These are phyloP conservation scores for Drosophila murphyi DNA, from an alignment of 1,140 invertebrate species.

Conservation along the genomic window DNA sequence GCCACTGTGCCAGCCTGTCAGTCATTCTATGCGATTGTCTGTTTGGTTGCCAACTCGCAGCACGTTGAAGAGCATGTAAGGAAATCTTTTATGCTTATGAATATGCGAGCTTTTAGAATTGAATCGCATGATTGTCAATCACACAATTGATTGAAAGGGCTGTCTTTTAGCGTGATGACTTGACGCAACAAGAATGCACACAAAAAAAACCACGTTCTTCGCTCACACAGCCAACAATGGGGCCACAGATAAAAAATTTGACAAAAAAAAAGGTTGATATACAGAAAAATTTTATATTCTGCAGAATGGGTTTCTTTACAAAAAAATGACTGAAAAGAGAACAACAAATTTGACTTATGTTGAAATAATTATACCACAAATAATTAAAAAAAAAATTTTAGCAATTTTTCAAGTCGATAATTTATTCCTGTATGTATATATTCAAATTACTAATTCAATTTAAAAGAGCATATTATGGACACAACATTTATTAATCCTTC, in stretches of 20 bases:
- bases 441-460: too few relatives aligned
- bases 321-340: too few relatives aligned
- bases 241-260: not conserved
- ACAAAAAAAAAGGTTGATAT: not conserved
- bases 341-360: too few relatives aligned
- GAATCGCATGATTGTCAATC: conserved; percentile 61
- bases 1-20: conserved; percentile 1
- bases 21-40: conserved; percentile 14
- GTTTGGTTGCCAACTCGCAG: conserved; percentile 58
- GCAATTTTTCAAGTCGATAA: too few relatives aligned
- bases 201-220: not conserved
- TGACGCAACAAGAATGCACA: conserved; percentile 11
- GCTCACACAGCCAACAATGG: not conserved
- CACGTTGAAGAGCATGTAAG: conserved; percentile 11
- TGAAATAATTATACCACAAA: too few relatives aligned
- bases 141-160: conserved; percentile 57
- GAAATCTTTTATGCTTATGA: conserved; percentile 78
- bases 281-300: too few relatives aligned
- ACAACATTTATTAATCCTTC: too few relatives aligned
- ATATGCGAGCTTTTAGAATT: conserved; percentile 58
- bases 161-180: conserved; percentile 30
- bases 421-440: too few relatives aligned
- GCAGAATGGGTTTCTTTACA: too few relatives aligned
- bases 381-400: too few relatives aligned
- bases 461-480: too few relatives aligned